These are phyloP conservation scores for Hapalemur alaotrensis DNA, from an alignment of 2,797 vertebrate genomes.

Conservation along the genomic window DNA sequence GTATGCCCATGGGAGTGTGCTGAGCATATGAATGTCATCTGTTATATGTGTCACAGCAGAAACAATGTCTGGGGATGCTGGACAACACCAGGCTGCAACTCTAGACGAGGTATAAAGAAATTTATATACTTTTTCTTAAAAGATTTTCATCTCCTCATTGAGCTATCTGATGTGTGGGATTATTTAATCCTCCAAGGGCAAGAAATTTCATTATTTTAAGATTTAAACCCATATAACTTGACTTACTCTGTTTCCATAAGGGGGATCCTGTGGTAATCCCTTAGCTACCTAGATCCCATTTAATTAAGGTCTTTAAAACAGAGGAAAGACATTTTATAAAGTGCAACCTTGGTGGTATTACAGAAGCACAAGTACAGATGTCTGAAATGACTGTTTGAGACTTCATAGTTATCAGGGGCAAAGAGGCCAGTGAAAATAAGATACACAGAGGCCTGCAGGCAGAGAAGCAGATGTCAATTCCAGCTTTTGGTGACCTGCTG, in stretches of 20 bases:
- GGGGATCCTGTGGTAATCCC: background rate
- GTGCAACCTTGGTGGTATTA: background rate
- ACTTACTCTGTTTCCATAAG: conserved; percentile 41
- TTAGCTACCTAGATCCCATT: conserved; percentile 37
- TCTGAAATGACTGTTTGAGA: background rate
- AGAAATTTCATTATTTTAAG: conserved; percentile 66
- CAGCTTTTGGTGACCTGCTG: background rate
- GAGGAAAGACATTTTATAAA: conserved; percentile 33
- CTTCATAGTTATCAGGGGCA: background rate
- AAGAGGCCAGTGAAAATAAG: background rate
- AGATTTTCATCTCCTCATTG: conserved; percentile 42
- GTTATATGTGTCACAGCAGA: conserved; percentile 10
- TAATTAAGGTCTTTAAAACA: conserved; percentile 59
- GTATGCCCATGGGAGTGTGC: background rate
- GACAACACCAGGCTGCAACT: background rate
- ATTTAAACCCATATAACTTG: conserved; percentile 57
- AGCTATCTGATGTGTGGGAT: background rate
- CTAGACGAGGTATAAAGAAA: background rate
- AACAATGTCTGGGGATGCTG: background rate
- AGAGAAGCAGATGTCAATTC: background rate
- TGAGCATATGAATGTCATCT: conserved; percentile 56
- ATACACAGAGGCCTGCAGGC: background rate
- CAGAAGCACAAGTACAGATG: background rate
- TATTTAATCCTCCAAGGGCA: conserved; percentile 18
- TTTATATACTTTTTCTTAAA: conserved; percentile 32